Percentiles rank a stretch among this genome's conserved stretches.
Evolutionary conservation across 2,113 vertebrate species (phyloP).

Genomic region (Clarias magur): DNA sequence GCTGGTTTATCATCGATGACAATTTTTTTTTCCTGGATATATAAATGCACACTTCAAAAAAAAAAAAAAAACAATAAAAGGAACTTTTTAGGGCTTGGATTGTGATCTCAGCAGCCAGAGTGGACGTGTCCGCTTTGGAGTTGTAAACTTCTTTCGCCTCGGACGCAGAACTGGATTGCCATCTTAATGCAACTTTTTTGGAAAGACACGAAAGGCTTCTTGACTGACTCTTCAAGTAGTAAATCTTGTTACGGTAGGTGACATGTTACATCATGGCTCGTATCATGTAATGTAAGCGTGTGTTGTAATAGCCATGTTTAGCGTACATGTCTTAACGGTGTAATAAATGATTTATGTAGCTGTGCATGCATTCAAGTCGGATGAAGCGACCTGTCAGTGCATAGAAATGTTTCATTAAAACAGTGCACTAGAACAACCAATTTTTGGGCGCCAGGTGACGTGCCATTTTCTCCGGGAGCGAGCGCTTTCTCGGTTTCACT

Average conservation of each 20-base stretch:
- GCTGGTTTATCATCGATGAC: slow-evolving; percentile 37
- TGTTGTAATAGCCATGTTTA: background rate
- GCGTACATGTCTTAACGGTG: background rate
- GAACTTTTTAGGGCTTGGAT: slow-evolving; percentile 58
- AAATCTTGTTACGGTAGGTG: slow-evolving; percentile 65
- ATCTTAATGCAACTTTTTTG: slow-evolving; percentile 81
- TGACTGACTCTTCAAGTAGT: slow-evolving; percentile 61
- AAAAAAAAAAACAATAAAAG: background rate
- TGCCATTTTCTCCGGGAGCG: slow-evolving; percentile 70
- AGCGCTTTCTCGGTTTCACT: slow-evolving; percentile 73
- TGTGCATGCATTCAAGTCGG: background rate
- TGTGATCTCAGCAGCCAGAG: slow-evolving; percentile 35
- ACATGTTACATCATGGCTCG: slow-evolving; percentile 25
- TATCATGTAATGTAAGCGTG: background rate
- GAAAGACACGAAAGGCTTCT: slow-evolving; percentile 72
- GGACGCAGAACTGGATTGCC: slow-evolving; percentile 68
- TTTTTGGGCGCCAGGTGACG: slow-evolving; percentile 67
- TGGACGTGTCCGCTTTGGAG: slow-evolving; percentile 45
- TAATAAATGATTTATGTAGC: background rate
- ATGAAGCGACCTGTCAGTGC: background rate
- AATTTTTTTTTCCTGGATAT: slow-evolving; percentile 66
- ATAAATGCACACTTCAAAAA: slow-evolving; percentile 53
- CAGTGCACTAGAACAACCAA: slow-evolving; percentile 36
- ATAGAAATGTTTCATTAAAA: background rate
- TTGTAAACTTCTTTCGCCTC: slow-evolving; percentile 53